A percentile compares a stretch with the other conserved stretches of the same genome.
These are phyloP conservation scores for Synodontis membranacea DNA, from an alignment of 2,113 vertebrate genomes.

Conservation along the genomic window DNA sequence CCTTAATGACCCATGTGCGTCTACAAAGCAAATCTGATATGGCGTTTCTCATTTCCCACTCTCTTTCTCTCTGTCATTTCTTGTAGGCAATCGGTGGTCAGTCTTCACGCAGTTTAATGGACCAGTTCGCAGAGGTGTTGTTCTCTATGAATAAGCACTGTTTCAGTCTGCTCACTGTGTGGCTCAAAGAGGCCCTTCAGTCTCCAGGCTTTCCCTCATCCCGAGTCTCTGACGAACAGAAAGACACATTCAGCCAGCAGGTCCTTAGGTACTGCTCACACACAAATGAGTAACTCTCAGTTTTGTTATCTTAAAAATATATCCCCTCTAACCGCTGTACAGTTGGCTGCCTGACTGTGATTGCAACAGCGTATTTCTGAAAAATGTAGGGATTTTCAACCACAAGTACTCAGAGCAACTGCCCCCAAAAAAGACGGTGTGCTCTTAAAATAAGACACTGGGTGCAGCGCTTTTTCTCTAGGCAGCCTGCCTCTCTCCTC, in stretches of 20 bases:
- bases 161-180: slow-evolving; percentile 86
- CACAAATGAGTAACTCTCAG: neutral
- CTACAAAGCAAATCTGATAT: neutral
- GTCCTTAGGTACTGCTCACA: slow-evolving; percentile 83
- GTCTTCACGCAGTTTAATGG: slow-evolving; percentile 94
- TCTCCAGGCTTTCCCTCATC: slow-evolving; percentile 89
- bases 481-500: too few relatives aligned
- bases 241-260: slow-evolving; percentile 94
- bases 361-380: too few relatives aligned
- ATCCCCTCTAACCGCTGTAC: too few relatives aligned
- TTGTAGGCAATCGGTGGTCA: slow-evolving; percentile 90
- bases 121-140: slow-evolving; percentile 94
- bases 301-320: too few relatives aligned
- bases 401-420: too few relatives aligned
- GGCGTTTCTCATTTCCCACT: neutral
- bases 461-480: too few relatives aligned
- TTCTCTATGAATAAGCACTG: slow-evolving; percentile 97
- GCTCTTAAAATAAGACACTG: too few relatives aligned
- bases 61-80: neutral
- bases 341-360: too few relatives aligned
- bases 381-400: too few relatives aligned
- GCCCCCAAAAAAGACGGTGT: too few relatives aligned
- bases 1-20: neutral
- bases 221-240: slow-evolving; percentile 87
- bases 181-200: slow-evolving; percentile 94